Conservation (phyloP, 2,888 invertebrate species). For the Thecocarcelia acutangulata region DNA sequence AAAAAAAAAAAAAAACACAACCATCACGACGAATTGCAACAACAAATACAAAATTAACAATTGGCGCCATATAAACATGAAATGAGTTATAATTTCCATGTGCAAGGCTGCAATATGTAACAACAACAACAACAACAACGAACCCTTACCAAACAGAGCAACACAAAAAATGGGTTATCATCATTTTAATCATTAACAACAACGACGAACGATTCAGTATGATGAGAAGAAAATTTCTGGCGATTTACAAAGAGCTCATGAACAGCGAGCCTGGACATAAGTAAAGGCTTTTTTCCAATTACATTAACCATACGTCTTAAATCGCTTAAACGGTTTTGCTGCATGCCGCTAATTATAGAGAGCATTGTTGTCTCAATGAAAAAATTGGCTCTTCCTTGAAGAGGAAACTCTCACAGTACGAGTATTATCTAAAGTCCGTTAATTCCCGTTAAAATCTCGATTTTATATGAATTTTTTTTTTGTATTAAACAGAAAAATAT, state of each 20-base stretch:
- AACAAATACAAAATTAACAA: slow-evolving; percentile 50
- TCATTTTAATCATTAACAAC: slow-evolving; percentile 43
- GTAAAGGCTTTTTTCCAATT: not conserved
- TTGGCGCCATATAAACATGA: slow-evolving; percentile 72
- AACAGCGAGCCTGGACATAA: not conserved
- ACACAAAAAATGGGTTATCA: slow-evolving; percentile 53
- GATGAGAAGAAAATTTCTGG: slow-evolving; percentile 22
- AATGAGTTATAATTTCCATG: slow-evolving; percentile 52
- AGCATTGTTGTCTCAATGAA: not conserved
- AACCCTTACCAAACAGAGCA: not conserved
- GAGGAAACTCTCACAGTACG: too few species aligned
- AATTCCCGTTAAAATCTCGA: too few species aligned
- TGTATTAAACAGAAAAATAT: too few species aligned
- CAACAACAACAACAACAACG: not conserved
- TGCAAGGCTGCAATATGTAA: slow-evolving; percentile 18
- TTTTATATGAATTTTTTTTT: too few species aligned
- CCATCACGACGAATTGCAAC: slow-evolving; percentile 39
- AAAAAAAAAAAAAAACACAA: too few species aligned
- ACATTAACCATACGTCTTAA: too few species aligned
- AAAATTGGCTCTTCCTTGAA: not conserved
- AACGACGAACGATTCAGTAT: slow-evolving; percentile 19
- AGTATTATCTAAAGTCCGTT: too few species aligned
- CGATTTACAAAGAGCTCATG: slow-evolving; percentile 25
- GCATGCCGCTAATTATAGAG: not conserved
- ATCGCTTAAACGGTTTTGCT: not conserved